Evolutionary conservation across 92 coral and sea anemone genomes (phyloP).

Genomic region (Umimayanthus kanabou): DNA sequence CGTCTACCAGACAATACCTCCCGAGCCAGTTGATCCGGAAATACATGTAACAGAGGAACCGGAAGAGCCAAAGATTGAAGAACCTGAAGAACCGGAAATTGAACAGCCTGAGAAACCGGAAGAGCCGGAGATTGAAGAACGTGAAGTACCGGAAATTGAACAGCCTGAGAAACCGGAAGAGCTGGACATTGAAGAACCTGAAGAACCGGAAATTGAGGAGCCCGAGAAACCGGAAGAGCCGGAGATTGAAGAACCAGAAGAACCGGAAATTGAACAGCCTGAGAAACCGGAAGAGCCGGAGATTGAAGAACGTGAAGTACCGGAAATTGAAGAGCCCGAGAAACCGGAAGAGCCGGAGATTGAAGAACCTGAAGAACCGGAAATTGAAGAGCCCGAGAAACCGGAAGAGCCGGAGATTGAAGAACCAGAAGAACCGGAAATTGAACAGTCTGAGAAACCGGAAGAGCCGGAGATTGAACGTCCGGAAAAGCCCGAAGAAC

Average conservation of each 20-base stretch:
- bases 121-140: background rate
- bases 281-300: constrained; percentile 2
- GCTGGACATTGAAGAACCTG: background rate
- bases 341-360: background rate
- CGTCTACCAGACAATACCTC: background rate
- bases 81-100: background rate
- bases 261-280: background rate
- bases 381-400: background rate
- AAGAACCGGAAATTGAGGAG: background rate
- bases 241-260: background rate
- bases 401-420: background rate
- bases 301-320: background rate
- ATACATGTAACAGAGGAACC: background rate
- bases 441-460: background rate
- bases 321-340: background rate
- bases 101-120: background rate
- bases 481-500: background rate
- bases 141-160: background rate
- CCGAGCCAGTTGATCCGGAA: constrained; percentile 21
- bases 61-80: background rate
- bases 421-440: background rate
- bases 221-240: background rate
- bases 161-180: background rate
- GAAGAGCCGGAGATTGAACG: background rate
- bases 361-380: background rate